A percentile compares a stretch with the other conserved stretches of the same genome.
Evolutionary conservation across 64 coral and sea anemone genomes (phyloP).

Genomic region (Catalaphyllia jardinei): DNA sequence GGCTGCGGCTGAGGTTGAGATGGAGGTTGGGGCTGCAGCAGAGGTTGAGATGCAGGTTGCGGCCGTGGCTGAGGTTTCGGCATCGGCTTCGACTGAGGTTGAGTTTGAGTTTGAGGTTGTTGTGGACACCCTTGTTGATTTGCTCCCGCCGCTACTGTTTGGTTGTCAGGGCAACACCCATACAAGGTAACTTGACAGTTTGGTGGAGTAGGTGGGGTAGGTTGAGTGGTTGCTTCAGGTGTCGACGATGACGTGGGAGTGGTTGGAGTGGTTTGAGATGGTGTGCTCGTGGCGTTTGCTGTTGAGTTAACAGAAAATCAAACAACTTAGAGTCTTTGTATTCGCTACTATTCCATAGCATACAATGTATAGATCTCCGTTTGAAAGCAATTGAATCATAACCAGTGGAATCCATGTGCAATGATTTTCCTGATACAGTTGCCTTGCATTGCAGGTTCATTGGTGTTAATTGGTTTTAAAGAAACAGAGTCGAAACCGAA

Average conservation of each 20-base stretch:
- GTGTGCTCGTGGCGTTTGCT: conserved; percentile 23
- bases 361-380: no score
- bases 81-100: no score
- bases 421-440: no score
- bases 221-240: conserved; percentile 7
- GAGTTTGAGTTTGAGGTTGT: not conserved
- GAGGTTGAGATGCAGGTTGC: no score
- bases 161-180: conserved; percentile 58
- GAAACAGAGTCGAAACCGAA: not conserved
- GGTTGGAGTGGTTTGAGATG: not conserved
- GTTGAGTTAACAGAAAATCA: not conserved
- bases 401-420: no score
- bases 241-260: not conserved
- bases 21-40: no score
- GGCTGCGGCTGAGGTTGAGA: no score
- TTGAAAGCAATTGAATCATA: no score
- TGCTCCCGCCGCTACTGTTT: conserved; percentile 33
- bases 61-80: no score
- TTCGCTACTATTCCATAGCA: no score
- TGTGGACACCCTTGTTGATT: conserved; percentile 51
- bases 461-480: no score
- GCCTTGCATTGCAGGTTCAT: no score
- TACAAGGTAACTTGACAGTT: conserved; percentile 18
- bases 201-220: not conserved
- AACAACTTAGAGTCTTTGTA: not conserved